Conservation (phyloP, 2,113 vertebrate genomes). For the Xenotilapia caudafasciata region DNA sequence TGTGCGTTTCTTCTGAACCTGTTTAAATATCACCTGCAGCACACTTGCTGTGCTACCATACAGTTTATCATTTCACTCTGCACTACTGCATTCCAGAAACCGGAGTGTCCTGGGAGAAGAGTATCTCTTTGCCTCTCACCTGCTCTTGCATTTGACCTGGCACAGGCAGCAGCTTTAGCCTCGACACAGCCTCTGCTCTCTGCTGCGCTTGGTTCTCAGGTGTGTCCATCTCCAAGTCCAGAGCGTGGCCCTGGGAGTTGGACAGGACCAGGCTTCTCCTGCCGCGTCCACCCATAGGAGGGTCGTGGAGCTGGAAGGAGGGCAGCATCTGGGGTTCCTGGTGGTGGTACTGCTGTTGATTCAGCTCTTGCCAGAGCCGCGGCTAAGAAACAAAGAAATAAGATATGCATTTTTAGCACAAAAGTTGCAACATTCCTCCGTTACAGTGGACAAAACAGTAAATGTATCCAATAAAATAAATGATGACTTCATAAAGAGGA, state of each 20-base stretch:
- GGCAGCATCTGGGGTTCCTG: slow-evolving; percentile 41
- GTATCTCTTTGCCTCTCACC: slow-evolving; percentile 46
- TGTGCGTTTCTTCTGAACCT: slow-evolving; percentile 21
- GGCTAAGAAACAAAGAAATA: slow-evolving; percentile 10
- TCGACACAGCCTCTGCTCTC: slow-evolving; percentile 62
- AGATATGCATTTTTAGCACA: neutral
- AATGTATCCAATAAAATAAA: neutral
- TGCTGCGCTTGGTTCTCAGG: slow-evolving; percentile 44
- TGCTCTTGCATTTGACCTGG: slow-evolving; percentile 57
- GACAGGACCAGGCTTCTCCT: slow-evolving; percentile 46
- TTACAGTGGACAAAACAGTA: neutral
- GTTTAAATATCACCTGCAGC: slow-evolving; percentile 34
- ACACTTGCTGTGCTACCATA: neutral
- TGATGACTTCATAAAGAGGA: neutral
- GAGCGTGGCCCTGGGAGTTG: slow-evolving; percentile 14
- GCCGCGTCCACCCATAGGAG: slow-evolving; percentile 61
- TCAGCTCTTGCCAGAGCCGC: slow-evolving; percentile 35
- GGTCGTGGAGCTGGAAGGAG: slow-evolving; percentile 67
- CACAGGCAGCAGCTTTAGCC: slow-evolving; percentile 63
- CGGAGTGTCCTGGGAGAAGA: slow-evolving; percentile 26
- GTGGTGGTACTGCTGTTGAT: slow-evolving; percentile 15
- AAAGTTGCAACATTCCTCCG: neutral
- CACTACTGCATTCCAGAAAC: slow-evolving; percentile 39
- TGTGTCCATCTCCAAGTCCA: slow-evolving; percentile 22
- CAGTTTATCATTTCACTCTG: neutral